These are phyloP conservation scores for Akabosia matsudoensis DNA, from an alignment of 1,140 invertebrate species.

Conservation along the genomic window DNA sequence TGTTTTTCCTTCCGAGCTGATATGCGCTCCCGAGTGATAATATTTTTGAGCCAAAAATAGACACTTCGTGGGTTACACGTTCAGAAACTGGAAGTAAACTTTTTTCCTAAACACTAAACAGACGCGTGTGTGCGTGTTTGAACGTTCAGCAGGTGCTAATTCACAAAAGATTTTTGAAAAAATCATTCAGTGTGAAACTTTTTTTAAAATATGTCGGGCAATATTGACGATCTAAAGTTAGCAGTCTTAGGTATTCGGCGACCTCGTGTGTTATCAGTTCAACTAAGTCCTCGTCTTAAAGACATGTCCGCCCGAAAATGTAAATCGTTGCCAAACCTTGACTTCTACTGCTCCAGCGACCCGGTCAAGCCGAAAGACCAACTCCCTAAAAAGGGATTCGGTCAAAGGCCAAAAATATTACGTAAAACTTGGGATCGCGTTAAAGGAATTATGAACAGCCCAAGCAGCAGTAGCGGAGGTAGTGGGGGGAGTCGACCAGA, in stretches of 20 bases:
- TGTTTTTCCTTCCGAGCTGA: not conserved
- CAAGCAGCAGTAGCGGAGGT: not conserved
- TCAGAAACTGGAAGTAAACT: not conserved
- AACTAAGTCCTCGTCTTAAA: too few relatives aligned
- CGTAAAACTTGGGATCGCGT: constrained; percentile 46
- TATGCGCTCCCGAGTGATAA: not conserved
- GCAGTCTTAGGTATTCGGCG: too few relatives aligned
- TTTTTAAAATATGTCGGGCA: not conserved
- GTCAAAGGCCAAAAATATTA: constrained; percentile 29
- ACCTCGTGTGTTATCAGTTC: too few relatives aligned
- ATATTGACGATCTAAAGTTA: not conserved
- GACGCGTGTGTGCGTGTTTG: not conserved
- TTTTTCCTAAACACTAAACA: not conserved
- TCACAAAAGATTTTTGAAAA: too few relatives aligned
- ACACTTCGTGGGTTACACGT: not conserved
- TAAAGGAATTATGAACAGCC: constrained; percentile 38
- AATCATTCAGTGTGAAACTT: not conserved
- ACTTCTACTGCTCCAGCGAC: too few relatives aligned
- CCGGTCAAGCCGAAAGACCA: not conserved
- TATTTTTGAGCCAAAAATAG: not conserved
- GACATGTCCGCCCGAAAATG: not conserved
- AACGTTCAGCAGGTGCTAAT: not conserved
- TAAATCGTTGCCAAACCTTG: not conserved
- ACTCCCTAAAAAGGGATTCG: not conserved
- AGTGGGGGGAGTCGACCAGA: not conserved